Conservation (phyloP, 2,888 invertebrate genomes). For the Epinotia nisella region DNA sequence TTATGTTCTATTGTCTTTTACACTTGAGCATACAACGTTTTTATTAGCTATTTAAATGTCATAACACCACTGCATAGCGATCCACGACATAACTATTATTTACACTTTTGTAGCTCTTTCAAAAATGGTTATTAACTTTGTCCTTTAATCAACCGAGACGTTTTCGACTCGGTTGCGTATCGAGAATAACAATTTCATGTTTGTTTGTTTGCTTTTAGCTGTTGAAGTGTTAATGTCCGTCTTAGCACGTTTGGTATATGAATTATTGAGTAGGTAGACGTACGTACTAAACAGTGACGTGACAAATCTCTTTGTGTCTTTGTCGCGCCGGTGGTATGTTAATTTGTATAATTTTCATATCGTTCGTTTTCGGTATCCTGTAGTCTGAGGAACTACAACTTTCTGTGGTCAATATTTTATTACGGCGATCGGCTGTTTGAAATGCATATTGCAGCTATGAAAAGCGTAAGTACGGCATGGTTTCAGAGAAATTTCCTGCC, state of each 20-base stretch:
- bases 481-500: too few relatives aligned
- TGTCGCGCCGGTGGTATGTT: slow-evolving; percentile 34
- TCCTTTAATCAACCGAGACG: slow-evolving; percentile 50
- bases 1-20: slow-evolving; percentile 22
- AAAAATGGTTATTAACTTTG: slow-evolving; percentile 24
- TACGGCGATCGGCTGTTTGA: not conserved
- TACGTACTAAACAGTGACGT: slow-evolving; percentile 42
- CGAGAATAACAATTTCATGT: slow-evolving; percentile 59
- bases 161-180: slow-evolving; percentile 53
- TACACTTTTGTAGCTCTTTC: not conserved
- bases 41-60: slow-evolving; percentile 60
- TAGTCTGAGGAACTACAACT: not conserved
- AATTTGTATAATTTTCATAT: slow-evolving; percentile 25
- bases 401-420: not conserved
- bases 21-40: slow-evolving; percentile 64
- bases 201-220: slow-evolving; percentile 69
- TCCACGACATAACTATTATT: not conserved
- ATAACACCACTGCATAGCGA: slow-evolving; percentile 7
- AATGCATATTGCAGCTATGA: too few relatives aligned
- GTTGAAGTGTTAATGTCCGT: slow-evolving; percentile 73
- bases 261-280: slow-evolving; percentile 76
- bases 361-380: not conserved
- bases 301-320: slow-evolving; percentile 38
- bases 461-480: too few relatives aligned
- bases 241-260: slow-evolving; percentile 76